Base-by-base conservation (phyloP, 2,888 invertebrate species). In the Xanthia togata region DNA sequence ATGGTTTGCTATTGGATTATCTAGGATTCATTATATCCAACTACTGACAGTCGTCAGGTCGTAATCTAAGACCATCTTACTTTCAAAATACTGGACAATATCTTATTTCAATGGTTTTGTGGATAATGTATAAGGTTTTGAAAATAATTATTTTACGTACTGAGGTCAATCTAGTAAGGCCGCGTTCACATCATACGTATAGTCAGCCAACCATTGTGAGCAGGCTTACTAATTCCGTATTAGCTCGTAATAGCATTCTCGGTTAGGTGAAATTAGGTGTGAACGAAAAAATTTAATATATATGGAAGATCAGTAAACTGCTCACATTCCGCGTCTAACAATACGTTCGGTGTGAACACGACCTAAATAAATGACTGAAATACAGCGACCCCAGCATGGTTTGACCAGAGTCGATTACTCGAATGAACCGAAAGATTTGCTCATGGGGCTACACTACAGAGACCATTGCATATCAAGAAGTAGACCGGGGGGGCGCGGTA, bases 1-100 rank as follows among this genome's bases (percentile, higher is more conserved):
- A 63, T 53, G 53, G 50, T 50, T 59, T 65, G 9, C n/a, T 50
- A 20, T 44, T 26, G 60, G 60, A 23, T 60, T 69, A 41, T 65
- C 50, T 62, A 44, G 44, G n/a, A 41, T 63, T 26, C 38, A 64
- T 50, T 41, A 50, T 53, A 26, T 6, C 23, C 44, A 4, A 14
- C 20, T 12, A 57, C 57, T 14, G 57, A 17, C 26, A 17, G 59
- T 59, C n/a, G 20, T 55, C 0, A 12, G 23, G 3, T 23, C 14
- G n/a, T 23, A 57, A 73, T 73, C 14, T 20, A 59, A 44, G 41
- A 14, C 23, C 8, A 4, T 41, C 31, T 23, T 23, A 44, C 17
- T 17, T 35, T 26, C 5, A 53, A 9, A 26, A 12, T 59, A 26
- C 26, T 50, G 35, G n/a, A 44, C 1, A 31, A 9, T 12, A 11